phyloP scores from a whole-genome alignment of 2,113 vertebrate species.

The Anguilla rostrata region DNA sequence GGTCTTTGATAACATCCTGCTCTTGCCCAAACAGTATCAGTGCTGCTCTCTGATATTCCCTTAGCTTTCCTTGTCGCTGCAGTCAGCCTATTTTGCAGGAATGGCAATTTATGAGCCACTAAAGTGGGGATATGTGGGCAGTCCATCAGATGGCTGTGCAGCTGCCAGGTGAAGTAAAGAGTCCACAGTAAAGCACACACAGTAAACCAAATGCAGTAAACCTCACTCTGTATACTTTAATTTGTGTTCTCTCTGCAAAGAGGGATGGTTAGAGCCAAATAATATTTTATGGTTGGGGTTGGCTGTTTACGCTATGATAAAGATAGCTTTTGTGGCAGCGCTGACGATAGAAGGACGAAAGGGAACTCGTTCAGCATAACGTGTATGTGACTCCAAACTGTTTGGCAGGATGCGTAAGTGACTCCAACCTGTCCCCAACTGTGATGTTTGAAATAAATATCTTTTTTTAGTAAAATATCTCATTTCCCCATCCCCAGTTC shows the following conservation, averaged over 20 bases:
- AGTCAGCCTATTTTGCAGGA: conserved; percentile 78
- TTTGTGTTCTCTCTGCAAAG: conserved; percentile 83
- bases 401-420: neutral
- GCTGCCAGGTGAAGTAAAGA: conserved; percentile 76
- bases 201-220: conserved; percentile 65
- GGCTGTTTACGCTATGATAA: conserved; percentile 74
- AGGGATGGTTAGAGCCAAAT: conserved; percentile 79
- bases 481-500: too few species aligned
- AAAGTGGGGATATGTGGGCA: conserved; percentile 80
- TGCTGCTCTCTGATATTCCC: conserved; percentile 69
- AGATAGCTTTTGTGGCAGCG: conserved; percentile 20
- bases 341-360: neutral
- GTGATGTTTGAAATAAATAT: too few species aligned
- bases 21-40: neutral
- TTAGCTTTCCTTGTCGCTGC: conserved; percentile 55
- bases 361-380: neutral
- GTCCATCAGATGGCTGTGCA: conserved; percentile 76
- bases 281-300: conserved; percentile 60
- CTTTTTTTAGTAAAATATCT: too few species aligned
- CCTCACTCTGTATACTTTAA: conserved; percentile 85
- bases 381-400: neutral
- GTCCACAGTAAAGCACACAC: conserved; percentile 38
- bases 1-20: neutral
- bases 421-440: neutral
- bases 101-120: conserved; percentile 88